Base-by-base conservation (phyloP, 2,113 vertebrate species). In the Ictalurus punctatus region DNA sequence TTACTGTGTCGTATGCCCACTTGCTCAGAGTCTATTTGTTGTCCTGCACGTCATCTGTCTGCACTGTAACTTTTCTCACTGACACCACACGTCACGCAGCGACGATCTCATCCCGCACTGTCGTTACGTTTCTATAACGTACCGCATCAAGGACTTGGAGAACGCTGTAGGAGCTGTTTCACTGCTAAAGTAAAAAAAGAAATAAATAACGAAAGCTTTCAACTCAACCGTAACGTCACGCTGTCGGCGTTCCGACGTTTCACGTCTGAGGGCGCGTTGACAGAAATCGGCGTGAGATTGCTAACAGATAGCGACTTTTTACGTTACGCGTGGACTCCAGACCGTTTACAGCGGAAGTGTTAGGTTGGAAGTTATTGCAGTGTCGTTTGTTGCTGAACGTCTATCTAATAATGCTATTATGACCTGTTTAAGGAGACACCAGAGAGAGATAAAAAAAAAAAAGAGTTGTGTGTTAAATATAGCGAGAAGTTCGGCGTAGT, bases 371-470 rank as follows among this genome's bases (percentile, higher is more conserved):
- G 16, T 30, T 14, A 69, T 30, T 6, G 12, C n/a, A 2, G 27
- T n/a, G 27, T 88, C 83, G 44, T 10, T 52, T 10, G 82, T 88
- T 40, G 21, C 83, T 54, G 54, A 78, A 65, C 30, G 54, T 87
- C 67, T 4, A 40, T 87, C 67, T 4, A 10, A 8, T 80, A 3
- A 16, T 19, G 23, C 34, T 87, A 67, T 63, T 67, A 17, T 76
- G 48, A 78, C 40, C 40, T 23, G 67, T 74, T 40, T 34, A 73
- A 54, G 19, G 52, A 34, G 48, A 19, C n/a, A n/a, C 48, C 21
- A 8, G 69, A 73, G 84, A 54, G 61, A 59, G 48, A 87, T 90
- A 91, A 92, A 92, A 34, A 34, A n/a, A n/a, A n/a, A n/a, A n/a
- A n/a, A n/a, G n/a, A 40, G 67, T 40, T 58, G 48, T 74, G 48